phyloP scores from a whole-genome alignment of 2,888 invertebrate species.

The Tetragnatha montana region DNA sequence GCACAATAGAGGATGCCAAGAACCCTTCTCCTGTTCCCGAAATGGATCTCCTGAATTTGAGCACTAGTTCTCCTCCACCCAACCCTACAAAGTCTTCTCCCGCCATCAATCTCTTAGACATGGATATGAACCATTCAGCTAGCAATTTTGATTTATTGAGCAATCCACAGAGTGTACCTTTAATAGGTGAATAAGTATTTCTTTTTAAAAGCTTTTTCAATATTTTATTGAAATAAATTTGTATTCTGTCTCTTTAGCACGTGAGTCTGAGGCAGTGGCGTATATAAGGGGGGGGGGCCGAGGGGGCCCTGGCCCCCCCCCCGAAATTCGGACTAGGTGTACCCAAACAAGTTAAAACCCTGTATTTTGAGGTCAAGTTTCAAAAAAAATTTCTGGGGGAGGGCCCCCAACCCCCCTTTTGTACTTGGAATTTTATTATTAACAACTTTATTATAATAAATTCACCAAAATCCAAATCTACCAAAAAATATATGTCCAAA shows the following conservation, averaged over 20 bases:
- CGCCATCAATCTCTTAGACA: slow-evolving; percentile 66
- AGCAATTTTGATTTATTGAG: slow-evolving; percentile 70
- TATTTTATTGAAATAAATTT: neutral
- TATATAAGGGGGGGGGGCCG: too few species aligned
- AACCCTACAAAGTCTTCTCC: slow-evolving; percentile 22
- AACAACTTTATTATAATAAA: too few species aligned
- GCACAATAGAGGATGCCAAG: slow-evolving; percentile 40
- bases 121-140: slow-evolving; percentile 52
- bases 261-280: too few species aligned
- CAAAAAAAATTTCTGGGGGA: too few species aligned
- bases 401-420: too few species aligned
- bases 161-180: slow-evolving; percentile 61
- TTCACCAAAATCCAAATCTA: too few species aligned
- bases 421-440: too few species aligned
- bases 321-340: too few species aligned
- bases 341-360: too few species aligned
- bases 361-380: too few species aligned
- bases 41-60: slow-evolving; percentile 68
- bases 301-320: too few species aligned
- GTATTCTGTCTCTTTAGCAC: neutral
- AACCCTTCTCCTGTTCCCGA: slow-evolving; percentile 61
- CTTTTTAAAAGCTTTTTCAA: neutral
- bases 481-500: too few species aligned
- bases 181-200: slow-evolving; percentile 48
- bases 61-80: slow-evolving; percentile 16